Base-by-base conservation (phyloP, 2,113 vertebrate genomes). In the Phyllostomus hastatus region DNA sequence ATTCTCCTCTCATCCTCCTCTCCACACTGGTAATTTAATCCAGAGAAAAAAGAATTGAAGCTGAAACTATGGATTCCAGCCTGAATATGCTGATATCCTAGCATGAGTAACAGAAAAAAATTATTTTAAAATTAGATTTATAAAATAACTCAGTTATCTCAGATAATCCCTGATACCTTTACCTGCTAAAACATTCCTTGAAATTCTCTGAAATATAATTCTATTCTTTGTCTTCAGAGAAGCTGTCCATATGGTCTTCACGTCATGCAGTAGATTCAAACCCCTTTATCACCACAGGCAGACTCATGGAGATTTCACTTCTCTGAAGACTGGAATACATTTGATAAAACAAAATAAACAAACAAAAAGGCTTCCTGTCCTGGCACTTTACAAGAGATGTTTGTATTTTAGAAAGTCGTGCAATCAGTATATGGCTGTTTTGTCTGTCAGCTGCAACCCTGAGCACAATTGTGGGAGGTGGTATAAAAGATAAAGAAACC, bases 201-300 rank as follows among this genome's bases (percentile, higher is more conserved):
- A 96, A 94, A 88, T 91, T 94, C 28, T 96, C 73, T 48, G 57
- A 94, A 93, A 57, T 83, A n/a, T 41, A 73, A 81, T 33, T 73
- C 54, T 57, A 4, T 41, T 82, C n/a, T 33, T 57, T 48, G 24
- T 38, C n/a, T 67, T 83, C 70, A 76, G 66, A 91, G 89, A 81
- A 70, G 2, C 79, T 35, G 86, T 38, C 88, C 95, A 96, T 94
- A 97, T 96, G 94, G 96, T 66, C 5, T 0, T 67, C 85, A 17
- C 90, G 17, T 96, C 82, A 76, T 61, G 85, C 7, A 11, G 38
- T 33, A 66, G 48, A 90, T 28, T 82, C n/a, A 81, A 93, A 67
- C 16, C 41, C 92, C 97, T 97, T 98, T 92, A 97, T 96, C 96
- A 43, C 94, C 46, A n/a, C 90, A 96, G 94, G 97, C 43, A 73